Evolutionary conservation across 2,113 vertebrate species (phyloP).

Genomic region (Myrmophylax atrothorax): DNA sequence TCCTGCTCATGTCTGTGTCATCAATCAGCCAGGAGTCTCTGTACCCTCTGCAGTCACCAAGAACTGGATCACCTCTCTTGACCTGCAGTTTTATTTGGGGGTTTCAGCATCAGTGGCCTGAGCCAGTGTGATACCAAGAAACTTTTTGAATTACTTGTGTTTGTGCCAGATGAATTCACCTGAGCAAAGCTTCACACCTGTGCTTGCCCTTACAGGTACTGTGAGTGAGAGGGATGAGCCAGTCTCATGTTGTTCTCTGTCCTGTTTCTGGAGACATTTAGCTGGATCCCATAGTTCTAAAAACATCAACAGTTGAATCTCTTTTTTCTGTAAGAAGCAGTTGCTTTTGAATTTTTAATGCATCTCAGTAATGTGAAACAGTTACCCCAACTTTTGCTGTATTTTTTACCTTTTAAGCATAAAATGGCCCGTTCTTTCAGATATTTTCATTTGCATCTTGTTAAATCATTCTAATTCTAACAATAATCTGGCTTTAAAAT

Average conservation of each 20-base stretch:
- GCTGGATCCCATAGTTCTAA: neutral
- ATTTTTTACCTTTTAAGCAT: neutral
- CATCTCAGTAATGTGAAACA: neutral
- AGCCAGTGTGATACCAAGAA: neutral
- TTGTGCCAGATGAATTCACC: neutral
- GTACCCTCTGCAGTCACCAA: too few relatives aligned
- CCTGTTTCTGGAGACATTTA: neutral
- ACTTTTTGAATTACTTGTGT: neutral
- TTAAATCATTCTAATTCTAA: neutral
- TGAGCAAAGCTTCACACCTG: neutral
- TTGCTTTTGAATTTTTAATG: neutral
- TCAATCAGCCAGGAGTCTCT: neutral
- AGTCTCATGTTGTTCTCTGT: rapidly evolving
- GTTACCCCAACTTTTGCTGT: neutral
- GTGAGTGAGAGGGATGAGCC: neutral
- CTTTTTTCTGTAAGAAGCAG: neutral
- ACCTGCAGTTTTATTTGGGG: neutral
- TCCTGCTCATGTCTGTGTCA: neutral
- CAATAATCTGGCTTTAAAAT: neutral
- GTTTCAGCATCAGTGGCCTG: neutral
- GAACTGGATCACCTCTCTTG: neutral
- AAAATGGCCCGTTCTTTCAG: neutral
- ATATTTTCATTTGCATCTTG: neutral
- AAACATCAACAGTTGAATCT: neutral
- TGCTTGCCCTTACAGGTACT: neutral